Conservation (phyloP, 2,888 invertebrate species). For the Xestia rhomboidea region DNA sequence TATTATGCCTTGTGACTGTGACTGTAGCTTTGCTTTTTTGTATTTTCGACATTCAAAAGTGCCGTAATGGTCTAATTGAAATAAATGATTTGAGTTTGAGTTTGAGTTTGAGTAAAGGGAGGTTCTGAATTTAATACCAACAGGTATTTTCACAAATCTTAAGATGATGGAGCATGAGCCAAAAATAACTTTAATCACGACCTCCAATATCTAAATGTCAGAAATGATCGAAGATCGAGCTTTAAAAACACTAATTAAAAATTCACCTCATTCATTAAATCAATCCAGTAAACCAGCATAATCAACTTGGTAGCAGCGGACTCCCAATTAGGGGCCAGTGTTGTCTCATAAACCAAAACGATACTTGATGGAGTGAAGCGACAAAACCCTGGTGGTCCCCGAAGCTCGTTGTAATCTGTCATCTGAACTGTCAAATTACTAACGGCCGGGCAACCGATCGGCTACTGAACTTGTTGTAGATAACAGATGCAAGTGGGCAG, state of each 20-base stretch:
- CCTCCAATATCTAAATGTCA: slow-evolving; percentile 28
- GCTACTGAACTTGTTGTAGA: slow-evolving; percentile 90
- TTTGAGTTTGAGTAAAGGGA: no score
- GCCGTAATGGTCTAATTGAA: no score
- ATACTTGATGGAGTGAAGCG: slow-evolving; percentile 80
- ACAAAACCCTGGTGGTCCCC: slow-evolving; percentile 89
- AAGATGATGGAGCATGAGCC: neutral
- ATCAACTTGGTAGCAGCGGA: slow-evolving; percentile 71
- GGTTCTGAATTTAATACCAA: neutral
- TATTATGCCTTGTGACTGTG: no score
- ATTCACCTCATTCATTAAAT: slow-evolving; percentile 53
- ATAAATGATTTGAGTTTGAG: no score
- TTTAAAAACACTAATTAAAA: slow-evolving; percentile 51
- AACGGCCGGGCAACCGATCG: slow-evolving; percentile 90
- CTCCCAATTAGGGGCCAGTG: slow-evolving; percentile 80
- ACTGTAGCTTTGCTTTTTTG: no score
- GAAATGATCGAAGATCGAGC: slow-evolving; percentile 53
- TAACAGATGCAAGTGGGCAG: slow-evolving; percentile 83
- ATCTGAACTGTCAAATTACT: slow-evolving; percentile 91
- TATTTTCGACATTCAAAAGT: no score
- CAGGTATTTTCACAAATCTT: neutral
- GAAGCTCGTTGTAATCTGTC: slow-evolving; percentile 88
- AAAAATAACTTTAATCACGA: slow-evolving; percentile 32
- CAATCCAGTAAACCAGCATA: slow-evolving; percentile 45
- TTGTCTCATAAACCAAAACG: slow-evolving; percentile 82